phyloP scores from a whole-genome alignment of 1,140 invertebrate genomes.

The Globodera rostochiensis region DNA sequence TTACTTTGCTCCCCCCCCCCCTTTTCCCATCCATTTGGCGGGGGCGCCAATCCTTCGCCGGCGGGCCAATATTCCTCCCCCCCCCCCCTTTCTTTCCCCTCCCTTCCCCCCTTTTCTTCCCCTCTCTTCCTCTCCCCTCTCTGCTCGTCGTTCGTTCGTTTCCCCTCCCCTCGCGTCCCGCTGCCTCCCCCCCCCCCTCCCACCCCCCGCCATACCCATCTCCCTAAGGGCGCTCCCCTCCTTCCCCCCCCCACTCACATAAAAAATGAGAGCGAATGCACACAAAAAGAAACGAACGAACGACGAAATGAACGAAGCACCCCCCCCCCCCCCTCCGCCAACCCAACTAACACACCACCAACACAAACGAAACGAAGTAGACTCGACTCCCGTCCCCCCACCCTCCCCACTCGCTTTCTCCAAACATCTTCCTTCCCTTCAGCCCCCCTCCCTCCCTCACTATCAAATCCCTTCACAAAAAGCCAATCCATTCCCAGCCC shows the following conservation, averaged over 20 bases:
- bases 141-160: background rate
- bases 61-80: conserved; percentile 2
- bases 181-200: too few relatives aligned
- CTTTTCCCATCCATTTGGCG: background rate
- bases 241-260: background rate
- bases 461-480: background rate
- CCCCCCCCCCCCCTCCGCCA: too few relatives aligned
- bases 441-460: background rate
- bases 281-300: background rate
- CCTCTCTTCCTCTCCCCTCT: background rate
- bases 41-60: background rate
- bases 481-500: background rate
- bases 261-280: conserved; percentile 2
- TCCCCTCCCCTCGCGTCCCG: background rate
- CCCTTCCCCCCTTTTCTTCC: background rate
- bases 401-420: background rate
- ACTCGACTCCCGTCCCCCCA: background rate
- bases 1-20: background rate
- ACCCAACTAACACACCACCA: background rate
- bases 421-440: background rate
- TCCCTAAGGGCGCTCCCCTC: background rate
- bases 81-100: background rate
- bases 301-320: background rate
- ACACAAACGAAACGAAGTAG: background rate
- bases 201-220: background rate